Base-by-base conservation (phyloP, 2,797 vertebrate genomes). In the Zenarchopterus dispar region DNA sequence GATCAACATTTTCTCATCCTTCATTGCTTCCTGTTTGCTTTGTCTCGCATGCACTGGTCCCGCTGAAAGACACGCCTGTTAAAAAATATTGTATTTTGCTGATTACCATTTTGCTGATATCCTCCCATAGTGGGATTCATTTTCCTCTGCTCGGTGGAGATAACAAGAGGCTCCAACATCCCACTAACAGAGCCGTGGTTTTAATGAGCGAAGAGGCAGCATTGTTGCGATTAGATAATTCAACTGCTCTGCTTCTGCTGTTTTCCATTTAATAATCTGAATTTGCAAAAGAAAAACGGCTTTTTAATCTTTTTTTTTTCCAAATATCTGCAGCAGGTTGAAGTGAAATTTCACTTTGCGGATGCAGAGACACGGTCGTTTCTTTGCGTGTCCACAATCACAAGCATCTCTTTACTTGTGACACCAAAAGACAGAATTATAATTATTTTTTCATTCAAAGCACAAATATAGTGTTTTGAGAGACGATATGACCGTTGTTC, bases 21-120 rank as follows among this genome's bases (percentile, higher is more conserved):
- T 66, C 50, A 57, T 74, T 57, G 39, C 66, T 72, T 66, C 46
- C 43, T 7, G 15, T 67, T 67, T 66, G 42, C 53, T 57, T 72
- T n/a, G 0, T 57, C 21, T 75, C 21, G 24, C 16, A 9, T 44
- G 8, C 10, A 24, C 43, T 44, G 1, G 21, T 58, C 71, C 23
- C 57, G 22, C 42, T 16, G 24, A 18, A 47, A 46, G 6, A 53
- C 5, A 5, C 3, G 23, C 1, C 0, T 6, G 19, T 55, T 44
- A 5, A 58, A 43, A 45, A 19, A 16, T 45, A 2, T 10, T 18
- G 4, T 36, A 45, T 15, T 23, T 45, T 18, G 5, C 17, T 22
- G 42, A 26, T 19, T 5, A 59, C 8, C 15, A n/a, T 58, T 49
- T 58, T 15, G 16, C 9, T 2, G 0, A 10, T 33, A 22, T 53